These are phyloP conservation scores for Anas platyrhynchos DNA, from an alignment of 2,113 vertebrate species.

Conservation along the genomic window DNA sequence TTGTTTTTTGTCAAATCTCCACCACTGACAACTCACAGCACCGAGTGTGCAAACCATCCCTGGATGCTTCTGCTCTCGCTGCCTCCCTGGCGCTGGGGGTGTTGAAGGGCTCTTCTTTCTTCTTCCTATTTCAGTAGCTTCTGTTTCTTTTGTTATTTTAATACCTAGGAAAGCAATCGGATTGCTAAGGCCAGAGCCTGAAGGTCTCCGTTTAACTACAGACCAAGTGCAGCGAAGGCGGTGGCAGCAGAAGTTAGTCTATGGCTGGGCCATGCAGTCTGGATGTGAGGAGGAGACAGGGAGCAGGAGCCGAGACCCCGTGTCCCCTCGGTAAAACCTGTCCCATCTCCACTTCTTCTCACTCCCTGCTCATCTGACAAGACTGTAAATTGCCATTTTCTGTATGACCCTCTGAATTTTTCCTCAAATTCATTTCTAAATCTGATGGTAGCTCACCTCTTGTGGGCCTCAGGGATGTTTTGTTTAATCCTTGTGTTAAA, in stretches of 20 bases:
- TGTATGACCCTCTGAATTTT: not conserved
- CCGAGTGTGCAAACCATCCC: fast-evolving
- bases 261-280: not conserved
- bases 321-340: not conserved
- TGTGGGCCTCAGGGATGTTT: not conserved
- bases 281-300: not conserved
- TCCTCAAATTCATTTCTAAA: not conserved
- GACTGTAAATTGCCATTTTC: not conserved
- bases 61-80: not conserved
- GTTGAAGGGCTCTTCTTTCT: not conserved
- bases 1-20: not conserved
- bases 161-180: not conserved
- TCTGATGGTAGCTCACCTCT: not conserved
- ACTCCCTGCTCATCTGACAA: not conserved
- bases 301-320: fast-evolving
- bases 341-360: not conserved
- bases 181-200: not conserved
- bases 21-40: not conserved
- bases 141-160: constrained; percentile 46
- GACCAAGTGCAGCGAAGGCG: not conserved
- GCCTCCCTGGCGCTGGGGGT: not conserved
- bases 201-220: not conserved
- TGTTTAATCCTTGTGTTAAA: not conserved
- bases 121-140: not conserved
- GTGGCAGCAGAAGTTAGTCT: not conserved